Base-by-base conservation (phyloP, 2,113 vertebrate genomes). In the Geococcyx californianus region DNA sequence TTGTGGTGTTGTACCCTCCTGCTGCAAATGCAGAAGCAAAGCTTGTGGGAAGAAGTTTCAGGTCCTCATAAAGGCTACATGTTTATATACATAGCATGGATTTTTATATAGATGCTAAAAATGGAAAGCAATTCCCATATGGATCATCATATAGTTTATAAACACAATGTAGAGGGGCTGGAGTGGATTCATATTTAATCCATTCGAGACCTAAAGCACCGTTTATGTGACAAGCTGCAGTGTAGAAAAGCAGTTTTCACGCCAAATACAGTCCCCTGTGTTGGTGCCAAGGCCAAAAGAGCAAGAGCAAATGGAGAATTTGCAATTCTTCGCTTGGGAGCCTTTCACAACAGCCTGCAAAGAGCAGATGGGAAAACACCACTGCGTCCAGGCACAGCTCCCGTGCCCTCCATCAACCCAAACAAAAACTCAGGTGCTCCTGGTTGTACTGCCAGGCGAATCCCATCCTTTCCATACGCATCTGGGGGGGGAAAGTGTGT, bases 271-370 rank as follows among this genome's bases (percentile, higher is more conserved):
- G 38, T 34, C 75, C 67, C 19, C 20, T 51, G 68, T 36, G 34
- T 21, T 62, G 80, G 29, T 92, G 76, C 69, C 73, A 59, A 92
- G 80, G 80, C 76, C 89, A 94, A 90, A 92, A 81, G 87, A 72
- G 38, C 63, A 84, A 91, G 8, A 93, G 51, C 55, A 91, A 97
- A 89, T 15, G 21, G 8, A 68, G 45, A 89, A 70, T 24, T 72
- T 24, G 13, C 38, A 74, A 15, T 70, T 84, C 49, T 56, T 84
- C 89, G 91, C 84, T 13, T 47, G 49, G 49, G 89, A 20, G 11
- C 21, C 11, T 82, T 68, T 64, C 77, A 56, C 56, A 94, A 33
- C 56, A 89, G 87, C 69, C 81, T 84, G 56, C 62, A 89, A 55
- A 72, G 56, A 75, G 76, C 86, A 93, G 89, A 92, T 75, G 64